phyloP scores from a whole-genome alignment of 2,888 invertebrate species.

The Dasypogon diadema region DNA sequence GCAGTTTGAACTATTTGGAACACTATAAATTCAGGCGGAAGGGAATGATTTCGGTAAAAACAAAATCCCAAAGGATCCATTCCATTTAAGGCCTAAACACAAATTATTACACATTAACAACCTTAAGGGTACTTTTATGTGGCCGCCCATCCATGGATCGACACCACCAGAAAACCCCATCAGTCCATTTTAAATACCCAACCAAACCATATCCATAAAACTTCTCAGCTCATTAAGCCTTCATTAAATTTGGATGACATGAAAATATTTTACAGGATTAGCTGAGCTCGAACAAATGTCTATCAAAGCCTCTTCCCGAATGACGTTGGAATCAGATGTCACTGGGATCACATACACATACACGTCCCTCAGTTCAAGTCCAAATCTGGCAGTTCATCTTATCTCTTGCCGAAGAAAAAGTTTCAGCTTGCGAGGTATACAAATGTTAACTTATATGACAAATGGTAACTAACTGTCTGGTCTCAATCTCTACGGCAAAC shows the following conservation, averaged over 20 bases:
- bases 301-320: constrained; percentile 30
- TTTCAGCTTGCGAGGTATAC: constrained; percentile 11
- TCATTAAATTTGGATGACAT: constrained; percentile 18
- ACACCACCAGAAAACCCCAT: too few species aligned
- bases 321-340: neutral
- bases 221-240: constrained; percentile 1
- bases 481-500: constrained; percentile 54
- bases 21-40: neutral
- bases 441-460: constrained; percentile 47
- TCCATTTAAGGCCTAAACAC: too few species aligned
- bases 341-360: constrained; percentile 8
- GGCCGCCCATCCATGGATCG: too few species aligned
- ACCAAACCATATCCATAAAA: neutral
- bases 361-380: constrained; percentile 6
- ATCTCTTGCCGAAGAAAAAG: constrained; percentile 16
- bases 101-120: too few species aligned
- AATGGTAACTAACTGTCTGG: constrained; percentile 54
- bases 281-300: neutral
- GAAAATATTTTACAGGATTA: constrained; percentile 24
- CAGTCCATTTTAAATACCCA: too few species aligned
- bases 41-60: neutral
- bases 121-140: too few species aligned
- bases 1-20: too few species aligned
- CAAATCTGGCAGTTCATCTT: constrained; percentile 46
- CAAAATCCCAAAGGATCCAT: too few species aligned